phyloP scores from a whole-genome alignment of 2,797 vertebrate genomes.

The Cryptoblepharus egeriae region DNA sequence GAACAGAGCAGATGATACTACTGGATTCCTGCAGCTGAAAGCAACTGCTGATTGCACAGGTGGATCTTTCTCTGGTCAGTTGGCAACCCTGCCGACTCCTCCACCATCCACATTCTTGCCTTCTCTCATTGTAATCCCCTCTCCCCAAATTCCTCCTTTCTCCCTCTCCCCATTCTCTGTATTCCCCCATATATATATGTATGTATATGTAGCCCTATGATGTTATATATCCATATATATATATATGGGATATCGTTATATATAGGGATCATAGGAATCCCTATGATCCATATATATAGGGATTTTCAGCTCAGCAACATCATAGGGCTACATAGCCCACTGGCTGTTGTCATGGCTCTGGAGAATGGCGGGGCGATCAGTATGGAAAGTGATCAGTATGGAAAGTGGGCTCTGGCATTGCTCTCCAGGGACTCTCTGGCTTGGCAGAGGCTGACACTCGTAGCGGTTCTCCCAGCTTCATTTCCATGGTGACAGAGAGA shows the following conservation, averaged over 20 bases:
- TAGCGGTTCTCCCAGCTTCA: constrained; percentile 36
- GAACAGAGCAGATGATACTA: too few species aligned
- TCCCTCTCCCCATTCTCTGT: neutral
- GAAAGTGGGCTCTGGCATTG: neutral
- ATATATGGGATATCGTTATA: too few species aligned
- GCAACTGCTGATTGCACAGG: too few species aligned
- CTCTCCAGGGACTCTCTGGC: constrained; percentile 25
- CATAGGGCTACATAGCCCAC: neutral
- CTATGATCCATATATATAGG: too few species aligned
- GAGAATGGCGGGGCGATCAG: too few species aligned
- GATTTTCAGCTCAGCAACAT: neutral
- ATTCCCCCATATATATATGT: too few species aligned
- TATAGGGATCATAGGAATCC: too few species aligned
- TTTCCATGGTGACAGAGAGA: constrained; percentile 62
- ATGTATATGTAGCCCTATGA: too few species aligned
- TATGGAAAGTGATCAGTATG: neutral
- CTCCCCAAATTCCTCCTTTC: neutral
- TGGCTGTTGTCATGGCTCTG: neutral
- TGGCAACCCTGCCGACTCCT: neutral
- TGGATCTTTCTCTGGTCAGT: neutral
- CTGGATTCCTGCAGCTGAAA: too few species aligned
- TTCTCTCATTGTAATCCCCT: neutral
- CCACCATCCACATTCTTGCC: neutral
- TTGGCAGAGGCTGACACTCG: constrained; percentile 50
- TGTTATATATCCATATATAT: too few species aligned